A percentile compares a stretch with the other conserved stretches of the same genome.
These are phyloP conservation scores for Callipepla californica DNA, from an alignment of 2,113 vertebrate species.

Conservation along the genomic window DNA sequence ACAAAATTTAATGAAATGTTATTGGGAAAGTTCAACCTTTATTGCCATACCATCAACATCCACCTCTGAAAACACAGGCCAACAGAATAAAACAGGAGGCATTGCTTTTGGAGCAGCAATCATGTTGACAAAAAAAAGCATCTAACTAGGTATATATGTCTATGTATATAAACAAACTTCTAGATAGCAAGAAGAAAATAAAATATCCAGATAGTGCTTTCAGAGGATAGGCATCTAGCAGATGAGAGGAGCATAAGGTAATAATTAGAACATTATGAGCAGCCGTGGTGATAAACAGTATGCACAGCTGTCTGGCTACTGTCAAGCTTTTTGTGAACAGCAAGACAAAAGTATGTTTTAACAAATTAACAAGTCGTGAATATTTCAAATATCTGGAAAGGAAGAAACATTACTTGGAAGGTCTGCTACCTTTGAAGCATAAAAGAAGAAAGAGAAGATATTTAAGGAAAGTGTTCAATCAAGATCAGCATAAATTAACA, in stretches of 20 bases:
- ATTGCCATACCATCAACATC: too few species aligned
- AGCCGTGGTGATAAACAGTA: conserved; percentile 3
- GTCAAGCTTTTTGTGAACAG: conserved; percentile 30
- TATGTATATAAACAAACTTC: not conserved
- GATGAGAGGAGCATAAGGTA: conserved; percentile 49
- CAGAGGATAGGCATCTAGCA: not conserved
- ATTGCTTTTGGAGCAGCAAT: too few species aligned
- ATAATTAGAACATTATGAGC: conserved; percentile 54
- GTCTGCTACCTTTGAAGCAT: not conserved
- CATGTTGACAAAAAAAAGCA: not conserved
- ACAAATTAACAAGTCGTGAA: not conserved
- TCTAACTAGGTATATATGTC: not conserved
- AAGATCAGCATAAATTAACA: not conserved
- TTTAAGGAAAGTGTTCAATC: not conserved
- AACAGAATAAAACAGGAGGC: too few species aligned
- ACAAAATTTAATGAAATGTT: too few species aligned
- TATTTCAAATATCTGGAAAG: not conserved
- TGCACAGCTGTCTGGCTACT: conserved; percentile 26
- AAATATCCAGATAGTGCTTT: not conserved
- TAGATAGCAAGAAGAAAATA: not conserved
- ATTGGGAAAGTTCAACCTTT: too few species aligned
- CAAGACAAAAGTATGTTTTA: conserved; percentile 12
- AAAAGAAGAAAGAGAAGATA: not conserved
- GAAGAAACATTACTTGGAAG: not conserved
- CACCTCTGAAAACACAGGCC: too few species aligned